Evolutionary conservation across 2,113 vertebrate genomes (phyloP), one percentile per base, ranked within the genome.

Genomic region (Motacilla tschutschensis): DNA sequence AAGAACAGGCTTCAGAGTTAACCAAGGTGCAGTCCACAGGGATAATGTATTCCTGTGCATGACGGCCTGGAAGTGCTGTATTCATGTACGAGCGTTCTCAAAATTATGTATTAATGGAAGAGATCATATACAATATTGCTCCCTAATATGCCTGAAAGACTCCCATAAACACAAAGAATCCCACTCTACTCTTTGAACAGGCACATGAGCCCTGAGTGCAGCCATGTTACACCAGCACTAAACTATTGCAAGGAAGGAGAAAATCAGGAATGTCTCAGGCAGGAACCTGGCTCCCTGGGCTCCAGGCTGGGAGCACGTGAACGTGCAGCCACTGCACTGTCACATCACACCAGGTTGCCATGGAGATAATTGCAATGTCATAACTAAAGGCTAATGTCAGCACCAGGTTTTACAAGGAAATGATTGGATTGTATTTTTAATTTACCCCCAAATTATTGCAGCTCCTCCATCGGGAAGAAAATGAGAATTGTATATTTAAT

Each of bases 401-500:
- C 93, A 91, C 93, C 91, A 86, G 95, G 83, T 92, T 96, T 91
- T 88, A 94, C 83, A 79, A 84, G 85, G 88, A 92, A 92, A 95
- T 88, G 91, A 74, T 93, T 94, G 93, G 88, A 96, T 91, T 96
- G 94, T 93, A 97, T 93, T 97, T 97, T 94, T 97, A 96, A 96
- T 96, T 93, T 89, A 85, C 44, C 85, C 92, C 89, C 67, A 92
- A 91, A 95, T 94, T 96, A 91, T 89, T 90, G 95, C 93, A 94
- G 89, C 89, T 94, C 91, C 77, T 89, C 88, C 85, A 87, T 88
- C 66, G 77, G 94, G 94, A 94, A 93, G 90, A 95, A 96, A 94
- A 96, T 92, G 95, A 80, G 90, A 94, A 95, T 92, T 88, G 79
- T 94, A 46, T 76, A 90, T 93, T 91, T 95, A 74, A 50, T 65